Conservation (phyloP, 2,888 invertebrate genomes). For the Rhodophaea formosa region DNA sequence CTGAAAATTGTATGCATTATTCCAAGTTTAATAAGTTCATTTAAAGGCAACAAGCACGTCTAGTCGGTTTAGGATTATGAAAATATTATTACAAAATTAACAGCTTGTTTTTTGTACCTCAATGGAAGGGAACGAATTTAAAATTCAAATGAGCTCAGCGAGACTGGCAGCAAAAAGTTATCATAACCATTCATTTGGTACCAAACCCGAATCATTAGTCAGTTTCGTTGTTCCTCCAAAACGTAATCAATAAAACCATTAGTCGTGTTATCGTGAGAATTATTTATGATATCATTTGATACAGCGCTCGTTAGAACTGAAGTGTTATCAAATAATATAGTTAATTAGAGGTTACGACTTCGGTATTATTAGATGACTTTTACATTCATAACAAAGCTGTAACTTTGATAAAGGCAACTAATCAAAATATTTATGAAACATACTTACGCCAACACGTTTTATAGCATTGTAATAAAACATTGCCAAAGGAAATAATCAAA, state of each 20-base stretch:
- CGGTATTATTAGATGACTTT: background rate
- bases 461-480: slow-evolving; percentile 19
- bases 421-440: slow-evolving; percentile 20
- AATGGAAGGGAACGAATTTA: background rate
- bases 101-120: background rate
- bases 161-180: slow-evolving; percentile 7
- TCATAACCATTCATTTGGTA: slow-evolving; percentile 15
- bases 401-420: slow-evolving; percentile 8
- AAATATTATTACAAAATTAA: slow-evolving; percentile 1
- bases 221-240: slow-evolving; percentile 4
- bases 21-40: background rate
- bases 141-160: slow-evolving; percentile 11
- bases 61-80: background rate
- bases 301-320: background rate
- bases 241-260: slow-evolving; percentile 17
- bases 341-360: slow-evolving; percentile 7
- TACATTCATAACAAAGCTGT: slow-evolving; percentile 14
- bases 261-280: slow-evolving; percentile 16
- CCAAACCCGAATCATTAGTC: slow-evolving; percentile 13
- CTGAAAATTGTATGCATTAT: no score
- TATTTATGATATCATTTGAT: background rate
- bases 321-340: slow-evolving; percentile 7
- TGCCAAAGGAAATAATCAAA: slow-evolving; percentile 23
- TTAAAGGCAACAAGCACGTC: background rate
- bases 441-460: slow-evolving; percentile 22